Percentiles rank a stretch among this genome's conserved stretches.
Evolutionary conservation across 2,113 vertebrate species (phyloP).

Genomic region (Addax nasomaculatus): DNA sequence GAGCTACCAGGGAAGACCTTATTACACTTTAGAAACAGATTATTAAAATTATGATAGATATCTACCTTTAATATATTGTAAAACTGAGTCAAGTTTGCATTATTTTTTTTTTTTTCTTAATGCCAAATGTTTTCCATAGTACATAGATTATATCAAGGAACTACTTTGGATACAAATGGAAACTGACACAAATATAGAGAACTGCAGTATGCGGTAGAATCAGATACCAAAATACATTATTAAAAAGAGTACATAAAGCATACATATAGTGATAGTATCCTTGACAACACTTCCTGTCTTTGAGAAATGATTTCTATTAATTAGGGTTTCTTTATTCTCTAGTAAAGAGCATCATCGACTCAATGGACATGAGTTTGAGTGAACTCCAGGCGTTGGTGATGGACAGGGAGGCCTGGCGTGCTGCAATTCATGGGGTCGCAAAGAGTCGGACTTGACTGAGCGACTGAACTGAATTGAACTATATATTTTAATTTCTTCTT

Average conservation of each 20-base stretch:
- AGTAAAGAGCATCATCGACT: neutral
- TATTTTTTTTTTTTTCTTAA: neutral
- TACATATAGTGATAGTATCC: neutral
- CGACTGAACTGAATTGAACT: too few species aligned
- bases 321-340: neutral
- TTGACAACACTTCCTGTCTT: neutral
- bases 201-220: neutral
- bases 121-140: neutral
- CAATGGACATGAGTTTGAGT: too few species aligned
- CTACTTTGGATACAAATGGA: neutral
- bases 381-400: too few species aligned
- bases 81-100: neutral
- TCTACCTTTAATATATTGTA: neutral
- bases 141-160: neutral
- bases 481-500: neutral
- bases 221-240: neutral
- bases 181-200: neutral
- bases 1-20: neutral
- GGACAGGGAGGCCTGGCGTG: too few species aligned
- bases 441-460: too few species aligned
- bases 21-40: neutral
- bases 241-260: neutral
- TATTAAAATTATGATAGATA: neutral
- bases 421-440: too few species aligned
- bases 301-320: neutral